These are phyloP conservation scores for Halichoerus grypus DNA, from an alignment of 2,113 vertebrate species.

Conservation along the genomic window DNA sequence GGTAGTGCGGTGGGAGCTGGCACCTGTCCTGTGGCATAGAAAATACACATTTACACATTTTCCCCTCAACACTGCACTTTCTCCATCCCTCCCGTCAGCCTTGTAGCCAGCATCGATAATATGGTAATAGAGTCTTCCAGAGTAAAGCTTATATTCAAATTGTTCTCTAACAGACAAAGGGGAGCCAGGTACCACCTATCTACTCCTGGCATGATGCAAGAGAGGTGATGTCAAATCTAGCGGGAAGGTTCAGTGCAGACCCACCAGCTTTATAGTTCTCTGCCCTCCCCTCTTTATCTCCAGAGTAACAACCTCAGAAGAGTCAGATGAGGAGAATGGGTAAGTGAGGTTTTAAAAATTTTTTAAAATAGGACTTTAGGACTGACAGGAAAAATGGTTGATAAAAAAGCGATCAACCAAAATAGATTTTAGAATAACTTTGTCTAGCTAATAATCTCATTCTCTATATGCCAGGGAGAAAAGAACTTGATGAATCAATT, in stretches of 20 bases:
- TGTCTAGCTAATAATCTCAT: constrained; percentile 31
- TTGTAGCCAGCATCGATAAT: background rate
- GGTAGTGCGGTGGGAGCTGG: no score
- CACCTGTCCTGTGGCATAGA: background rate
- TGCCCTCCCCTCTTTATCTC: background rate
- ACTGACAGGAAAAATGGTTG: background rate
- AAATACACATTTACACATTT: background rate
- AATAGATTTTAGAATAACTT: constrained; percentile 51
- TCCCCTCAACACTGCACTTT: background rate
- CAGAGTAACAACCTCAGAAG: background rate
- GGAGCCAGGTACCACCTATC: background rate
- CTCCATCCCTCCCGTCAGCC: background rate
- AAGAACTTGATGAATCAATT: constrained; percentile 81
- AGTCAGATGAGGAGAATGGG: background rate
- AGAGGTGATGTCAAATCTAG: background rate
- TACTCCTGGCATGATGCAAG: background rate
- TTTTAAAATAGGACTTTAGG: background rate
- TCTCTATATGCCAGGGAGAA: background rate
- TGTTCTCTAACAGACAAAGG: background rate
- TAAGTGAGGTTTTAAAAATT: background rate
- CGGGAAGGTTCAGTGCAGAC: background rate
- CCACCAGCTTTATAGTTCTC: background rate
- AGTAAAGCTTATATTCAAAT: background rate
- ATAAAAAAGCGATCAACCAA: constrained; percentile 11
- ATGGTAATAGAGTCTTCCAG: background rate